A percentile compares a stretch with the other conserved stretches of the same genome.
Conservation (phyloP, 2,797 vertebrate species). For the Enteromius afrohamiltoni region DNA sequence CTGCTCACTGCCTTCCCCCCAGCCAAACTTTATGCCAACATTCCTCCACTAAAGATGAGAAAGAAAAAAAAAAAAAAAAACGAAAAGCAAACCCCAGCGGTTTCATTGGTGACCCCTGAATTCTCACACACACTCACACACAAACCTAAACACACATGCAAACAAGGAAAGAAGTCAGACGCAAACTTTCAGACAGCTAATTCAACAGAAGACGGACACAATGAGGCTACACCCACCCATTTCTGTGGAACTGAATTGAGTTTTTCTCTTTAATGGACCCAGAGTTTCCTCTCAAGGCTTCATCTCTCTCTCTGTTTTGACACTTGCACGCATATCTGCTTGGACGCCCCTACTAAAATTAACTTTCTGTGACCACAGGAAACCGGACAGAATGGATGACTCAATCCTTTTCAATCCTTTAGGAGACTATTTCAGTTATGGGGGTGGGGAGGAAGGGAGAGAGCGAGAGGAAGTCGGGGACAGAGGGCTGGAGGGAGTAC, state of each 20-base stretch:
- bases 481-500: conserved; percentile 36
- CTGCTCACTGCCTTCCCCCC: conserved; percentile 59
- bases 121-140: conserved; percentile 7
- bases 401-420: conserved; percentile 62
- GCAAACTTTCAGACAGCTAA: conserved; percentile 65
- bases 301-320: conserved; percentile 1
- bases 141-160: conserved; percentile 25
- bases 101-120: conserved; percentile 36
- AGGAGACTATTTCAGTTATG: conserved; percentile 51
- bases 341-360: conserved; percentile 60
- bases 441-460: conserved; percentile 59
- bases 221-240: conserved; percentile 20
- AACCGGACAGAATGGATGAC: conserved; percentile 64
- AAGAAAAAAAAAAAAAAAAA: conserved; percentile 66
- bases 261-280: background rate
- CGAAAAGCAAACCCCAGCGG: conserved; percentile 51
- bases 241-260: conserved; percentile 27
- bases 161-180: conserved; percentile 13
- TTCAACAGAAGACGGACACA: conserved; percentile 67
- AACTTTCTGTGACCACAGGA: conserved; percentile 66
- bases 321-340: conserved; percentile 12
- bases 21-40: conserved; percentile 63
- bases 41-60: conserved; percentile 62
- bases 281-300: conserved; percentile 11
- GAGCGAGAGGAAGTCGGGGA: conserved; percentile 56